These are phyloP conservation scores for Sinelater perroti DNA, from an alignment of 2,888 invertebrate species.

Conservation along the genomic window DNA sequence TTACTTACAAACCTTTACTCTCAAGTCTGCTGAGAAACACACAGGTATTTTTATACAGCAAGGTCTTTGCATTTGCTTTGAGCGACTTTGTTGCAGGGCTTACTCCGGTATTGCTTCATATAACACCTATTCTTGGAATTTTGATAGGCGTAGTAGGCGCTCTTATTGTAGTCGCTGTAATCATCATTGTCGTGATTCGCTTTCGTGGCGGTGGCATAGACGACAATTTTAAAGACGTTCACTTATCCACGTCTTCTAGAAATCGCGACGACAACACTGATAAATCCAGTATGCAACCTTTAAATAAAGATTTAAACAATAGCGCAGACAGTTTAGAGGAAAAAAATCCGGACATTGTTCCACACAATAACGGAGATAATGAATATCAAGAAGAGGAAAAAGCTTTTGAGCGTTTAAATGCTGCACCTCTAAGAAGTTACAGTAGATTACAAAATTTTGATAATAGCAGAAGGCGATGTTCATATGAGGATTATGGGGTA, in stretches of 20 bases:
- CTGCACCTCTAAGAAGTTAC: slow-evolving; percentile 59
- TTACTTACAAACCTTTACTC: slow-evolving; percentile 72
- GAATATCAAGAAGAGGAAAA: slow-evolving; percentile 66
- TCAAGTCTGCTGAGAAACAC: slow-evolving; percentile 77
- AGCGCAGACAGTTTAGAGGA: slow-evolving; percentile 65
- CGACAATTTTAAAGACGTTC: slow-evolving; percentile 59
- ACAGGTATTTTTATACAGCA: too few species aligned
- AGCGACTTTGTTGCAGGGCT: slow-evolving; percentile 58
- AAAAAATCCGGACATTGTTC: slow-evolving; percentile 68
- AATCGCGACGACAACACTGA: slow-evolving; percentile 58
- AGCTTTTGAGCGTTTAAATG: slow-evolving; percentile 64
- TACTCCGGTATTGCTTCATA: slow-evolving; percentile 79
- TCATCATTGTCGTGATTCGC: slow-evolving; percentile 75
- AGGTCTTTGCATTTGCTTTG: too few species aligned
- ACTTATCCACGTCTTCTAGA: slow-evolving; percentile 53
- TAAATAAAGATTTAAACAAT: slow-evolving; percentile 63
- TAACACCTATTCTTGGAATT: slow-evolving; percentile 84
- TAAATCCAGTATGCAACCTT: slow-evolving; percentile 61
- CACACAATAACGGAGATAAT: slow-evolving; percentile 64
- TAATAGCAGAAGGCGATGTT: slow-evolving; percentile 55
- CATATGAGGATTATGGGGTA: slow-evolving; percentile 53
- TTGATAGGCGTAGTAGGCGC: slow-evolving; percentile 82
- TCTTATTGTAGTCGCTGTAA: slow-evolving; percentile 77
- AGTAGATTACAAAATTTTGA: slow-evolving; percentile 58
- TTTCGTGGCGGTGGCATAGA: slow-evolving; percentile 61